A percentile compares a stretch with the other conserved stretches of the same genome.
phyloP scores from a whole-genome alignment of 2,888 invertebrate genomes.

The Drosophila dives region DNA sequence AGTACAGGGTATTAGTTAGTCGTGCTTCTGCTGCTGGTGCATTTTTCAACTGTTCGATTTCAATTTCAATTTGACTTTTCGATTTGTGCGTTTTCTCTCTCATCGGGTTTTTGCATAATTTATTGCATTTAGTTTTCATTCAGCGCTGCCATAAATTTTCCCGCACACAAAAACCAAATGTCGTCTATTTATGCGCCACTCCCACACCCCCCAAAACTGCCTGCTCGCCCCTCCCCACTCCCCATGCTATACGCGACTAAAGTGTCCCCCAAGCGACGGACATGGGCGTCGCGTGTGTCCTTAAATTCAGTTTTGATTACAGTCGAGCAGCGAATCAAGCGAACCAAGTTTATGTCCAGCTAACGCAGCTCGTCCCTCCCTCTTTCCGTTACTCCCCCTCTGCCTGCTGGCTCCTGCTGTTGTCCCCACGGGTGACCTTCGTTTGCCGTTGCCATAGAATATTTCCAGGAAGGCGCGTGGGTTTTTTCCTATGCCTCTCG shows the following conservation, averaged over 20 bases:
- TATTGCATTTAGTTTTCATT: conserved; percentile 73
- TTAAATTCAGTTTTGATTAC: conserved; percentile 74
- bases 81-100: conserved; percentile 26
- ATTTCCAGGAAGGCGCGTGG: conserved; percentile 30
- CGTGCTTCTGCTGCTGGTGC: not conserved
- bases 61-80: conserved; percentile 45
- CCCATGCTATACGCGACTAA: not conserved
- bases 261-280: conserved; percentile 10
- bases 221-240: not conserved
- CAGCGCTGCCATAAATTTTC: conserved; percentile 60
- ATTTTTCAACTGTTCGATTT: conserved; percentile 31
- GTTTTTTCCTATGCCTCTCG: conserved; percentile 6
- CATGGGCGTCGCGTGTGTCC: conserved; percentile 73
- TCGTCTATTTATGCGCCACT: not conserved
- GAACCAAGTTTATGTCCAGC: conserved; percentile 36
- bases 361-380: not conserved
- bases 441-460: conserved; percentile 26
- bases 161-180: conserved; percentile 26
- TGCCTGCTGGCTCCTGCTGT: no score
- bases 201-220: not conserved
- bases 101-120: conserved; percentile 70
- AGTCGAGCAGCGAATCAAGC: conserved; percentile 10
- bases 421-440: conserved; percentile 12
- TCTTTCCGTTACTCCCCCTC: not conserved
- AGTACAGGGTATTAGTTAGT: conserved; percentile 1